Base-by-base conservation (phyloP, 2,797 vertebrate genomes). In the Sebastes goodei region DNA sequence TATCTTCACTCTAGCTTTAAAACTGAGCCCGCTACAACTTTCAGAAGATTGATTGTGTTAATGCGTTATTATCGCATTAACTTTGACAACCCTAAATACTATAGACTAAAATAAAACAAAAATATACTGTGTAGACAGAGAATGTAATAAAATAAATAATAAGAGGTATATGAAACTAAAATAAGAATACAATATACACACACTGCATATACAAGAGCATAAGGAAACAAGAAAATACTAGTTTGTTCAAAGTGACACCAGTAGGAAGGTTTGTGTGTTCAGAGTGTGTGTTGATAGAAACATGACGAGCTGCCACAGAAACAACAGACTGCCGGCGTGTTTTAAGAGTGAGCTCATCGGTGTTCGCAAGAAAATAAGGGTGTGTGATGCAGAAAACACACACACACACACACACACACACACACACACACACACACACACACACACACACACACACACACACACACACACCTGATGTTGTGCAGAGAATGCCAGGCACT, bases 401-500 rank as follows among this genome's bases (percentile, higher is more conserved):
- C 14, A 42, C 72, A 2, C 46, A 3, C 14, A 1, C 42, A 46
- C 42, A 23, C 81, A 56, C 65, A 14, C 63, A 74, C 80, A 60
- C 67, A 52, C 10, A 33, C 33, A 76, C 61, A 10, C 67, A 14
- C 25, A 60, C 67, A 52, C 10, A 66, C 14, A 35, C 23, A 66
- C 14, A 42, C 72, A 2, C 46, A 3, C 14, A 66, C 14, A 35
- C 23, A 66, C 14, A 42, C 72, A 2, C 46, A 3, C 14, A 60
- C 67, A 52, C 10, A 33, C 33, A 76, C 61, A 10, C 67, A 14
- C 25, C 62, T 82, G 69, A 78, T 17, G 33, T 84, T 68, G 86
- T 73, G 74, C 30, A 57, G 23, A 73, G 82, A 85, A 87, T 83
- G 65, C 2, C 6, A 21, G 56, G 57, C 63, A 27, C 85, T 90